Evolutionary conservation across 2,113 vertebrate species (phyloP).

Genomic region (Tympanuchus pallidicinctus): DNA sequence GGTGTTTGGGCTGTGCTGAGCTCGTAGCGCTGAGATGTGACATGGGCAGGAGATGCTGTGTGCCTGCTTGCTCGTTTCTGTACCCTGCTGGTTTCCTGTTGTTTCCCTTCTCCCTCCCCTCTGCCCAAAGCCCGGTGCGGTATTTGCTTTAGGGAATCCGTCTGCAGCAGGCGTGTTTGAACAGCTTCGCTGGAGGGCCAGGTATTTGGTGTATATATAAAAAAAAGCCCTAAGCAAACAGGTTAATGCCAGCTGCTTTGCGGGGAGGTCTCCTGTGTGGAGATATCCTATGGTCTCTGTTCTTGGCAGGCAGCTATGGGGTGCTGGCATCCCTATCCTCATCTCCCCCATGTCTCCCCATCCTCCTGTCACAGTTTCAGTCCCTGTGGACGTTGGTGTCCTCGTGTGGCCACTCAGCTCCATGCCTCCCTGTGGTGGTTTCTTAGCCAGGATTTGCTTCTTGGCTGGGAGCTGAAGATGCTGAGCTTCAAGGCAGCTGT

Average conservation of each 20-base stretch:
- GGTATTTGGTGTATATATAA: not conserved
- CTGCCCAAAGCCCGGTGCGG: accelerated
- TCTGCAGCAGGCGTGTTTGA: not conserved
- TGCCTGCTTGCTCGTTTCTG: not conserved
- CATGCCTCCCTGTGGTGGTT: not conserved
- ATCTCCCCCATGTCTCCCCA: not conserved
- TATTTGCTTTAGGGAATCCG: constrained; percentile 12
- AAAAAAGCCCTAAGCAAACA: not conserved
- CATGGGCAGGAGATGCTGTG: no score
- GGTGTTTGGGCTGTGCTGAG: not conserved
- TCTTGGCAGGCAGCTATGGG: not conserved
- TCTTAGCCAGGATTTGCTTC: not conserved
- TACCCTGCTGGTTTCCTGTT: not conserved
- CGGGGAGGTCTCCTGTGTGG: not conserved
- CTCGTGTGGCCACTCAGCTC: not conserved
- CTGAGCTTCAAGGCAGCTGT: not conserved
- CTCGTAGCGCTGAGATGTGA: no score
- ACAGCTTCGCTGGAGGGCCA: constrained; percentile 1
- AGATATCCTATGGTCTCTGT: not conserved
- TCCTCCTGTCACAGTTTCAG: not conserved
- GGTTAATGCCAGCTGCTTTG: not conserved
- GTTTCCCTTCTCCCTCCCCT: not conserved
- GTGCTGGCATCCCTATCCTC: not conserved
- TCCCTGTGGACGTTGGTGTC: not conserved
- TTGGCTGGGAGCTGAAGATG: not conserved